Conservation (phyloP, 2,888 invertebrate genomes). For the Drosophila nr. fundita region DNA sequence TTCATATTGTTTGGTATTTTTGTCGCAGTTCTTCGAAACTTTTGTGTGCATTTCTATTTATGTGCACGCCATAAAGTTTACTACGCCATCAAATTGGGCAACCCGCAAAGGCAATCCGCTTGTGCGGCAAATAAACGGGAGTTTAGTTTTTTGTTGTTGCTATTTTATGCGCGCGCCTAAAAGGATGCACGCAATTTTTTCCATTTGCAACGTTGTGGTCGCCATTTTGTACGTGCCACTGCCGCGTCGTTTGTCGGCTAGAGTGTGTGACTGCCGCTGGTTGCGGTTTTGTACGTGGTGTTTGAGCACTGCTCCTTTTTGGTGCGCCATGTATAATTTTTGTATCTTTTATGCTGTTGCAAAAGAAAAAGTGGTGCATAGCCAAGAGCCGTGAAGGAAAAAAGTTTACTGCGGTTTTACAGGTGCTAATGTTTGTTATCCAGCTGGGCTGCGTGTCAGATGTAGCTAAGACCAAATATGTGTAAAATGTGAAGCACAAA, state of each 20-base stretch:
- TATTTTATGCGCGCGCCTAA: constrained; percentile 63
- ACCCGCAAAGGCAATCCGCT: constrained; percentile 32
- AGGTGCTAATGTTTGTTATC: constrained; percentile 74
- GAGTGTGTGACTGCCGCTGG: constrained; percentile 25
- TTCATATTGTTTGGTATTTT: constrained; percentile 25
- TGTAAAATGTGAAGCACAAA: constrained; percentile 14
- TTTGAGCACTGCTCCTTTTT: constrained; percentile 60
- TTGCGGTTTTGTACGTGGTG: constrained; percentile 65
- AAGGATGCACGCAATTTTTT: constrained; percentile 77
- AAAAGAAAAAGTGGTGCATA: constrained; percentile 18
- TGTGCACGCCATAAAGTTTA: constrained; percentile 74
- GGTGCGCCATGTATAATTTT: constrained; percentile 43
- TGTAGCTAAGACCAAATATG: constrained; percentile 56
- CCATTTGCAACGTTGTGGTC: constrained; percentile 42
- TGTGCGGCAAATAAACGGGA: constrained; percentile 47
- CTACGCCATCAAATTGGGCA: constrained; percentile 63
- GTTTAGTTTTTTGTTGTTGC: constrained; percentile 29
- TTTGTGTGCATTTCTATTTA: constrained; percentile 75
- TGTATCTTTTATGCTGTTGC: constrained; percentile 52
- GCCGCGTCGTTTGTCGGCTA: constrained; percentile 1
- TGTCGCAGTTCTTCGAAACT: constrained; percentile 41
- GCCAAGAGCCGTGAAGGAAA: constrained; percentile 54
- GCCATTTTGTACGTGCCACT: constrained; percentile 47
- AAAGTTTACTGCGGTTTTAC: constrained; percentile 54
- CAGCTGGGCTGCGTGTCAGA: constrained; percentile 58